Percentiles rank a stretch among this genome's conserved stretches.
phyloP scores from a whole-genome alignment of 2,113 vertebrate genomes.

The Lonchura striata region DNA sequence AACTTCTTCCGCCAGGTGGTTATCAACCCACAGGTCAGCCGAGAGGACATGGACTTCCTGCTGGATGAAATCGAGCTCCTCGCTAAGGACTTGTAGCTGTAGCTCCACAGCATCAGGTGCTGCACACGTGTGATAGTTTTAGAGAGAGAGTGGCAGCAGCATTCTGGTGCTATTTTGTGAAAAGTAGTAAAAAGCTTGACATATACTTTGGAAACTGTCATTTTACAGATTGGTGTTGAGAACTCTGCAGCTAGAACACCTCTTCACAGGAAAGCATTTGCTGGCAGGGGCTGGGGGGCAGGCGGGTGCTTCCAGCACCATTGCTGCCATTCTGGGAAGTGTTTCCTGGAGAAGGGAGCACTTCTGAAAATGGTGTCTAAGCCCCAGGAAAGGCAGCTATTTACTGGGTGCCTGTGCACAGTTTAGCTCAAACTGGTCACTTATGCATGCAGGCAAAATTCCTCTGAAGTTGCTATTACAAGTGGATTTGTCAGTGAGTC shows the following conservation, averaged over 20 bases:
- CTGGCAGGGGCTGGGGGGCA: not conserved
- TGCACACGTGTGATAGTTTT: not conserved
- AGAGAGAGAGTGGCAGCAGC: conserved; percentile 5
- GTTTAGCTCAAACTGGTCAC: not conserved
- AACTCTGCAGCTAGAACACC: not conserved
- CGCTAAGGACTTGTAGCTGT: conserved; percentile 79
- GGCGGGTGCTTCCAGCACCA: not conserved
- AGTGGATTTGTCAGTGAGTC: not conserved
- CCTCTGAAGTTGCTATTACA: not conserved
- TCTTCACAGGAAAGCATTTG: not conserved
- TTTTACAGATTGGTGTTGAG: not conserved
- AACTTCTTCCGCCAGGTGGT: conserved; percentile 88
- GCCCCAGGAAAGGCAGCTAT: not conserved
- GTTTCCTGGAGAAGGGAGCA: not conserved
- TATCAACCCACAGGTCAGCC: conserved; percentile 81
- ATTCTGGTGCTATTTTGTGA: not conserved
- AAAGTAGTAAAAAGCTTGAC: not conserved
- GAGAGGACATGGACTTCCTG: conserved; percentile 83
- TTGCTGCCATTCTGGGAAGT: not conserved
- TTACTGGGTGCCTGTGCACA: not conserved
- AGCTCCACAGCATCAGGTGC: not conserved
- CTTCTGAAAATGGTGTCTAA: not conserved
- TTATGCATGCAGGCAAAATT: not conserved
- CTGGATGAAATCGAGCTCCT: conserved; percentile 82
- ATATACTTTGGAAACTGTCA: not conserved